Conservation (phyloP, 1,140 invertebrate genomes). For the Helicorthomorpha holstii region DNA sequence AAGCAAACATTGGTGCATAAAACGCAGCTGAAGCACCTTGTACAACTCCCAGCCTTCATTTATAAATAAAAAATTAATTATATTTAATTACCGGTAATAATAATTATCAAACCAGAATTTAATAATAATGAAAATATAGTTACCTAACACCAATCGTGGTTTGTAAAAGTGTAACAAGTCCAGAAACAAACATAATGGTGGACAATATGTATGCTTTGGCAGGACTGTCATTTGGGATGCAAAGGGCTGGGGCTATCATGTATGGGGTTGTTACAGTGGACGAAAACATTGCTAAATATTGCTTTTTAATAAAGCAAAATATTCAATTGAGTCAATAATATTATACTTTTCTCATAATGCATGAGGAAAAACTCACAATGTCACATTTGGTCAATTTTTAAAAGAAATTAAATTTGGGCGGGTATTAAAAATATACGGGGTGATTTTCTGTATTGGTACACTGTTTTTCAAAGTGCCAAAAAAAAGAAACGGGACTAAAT, state of each 20-base stretch:
- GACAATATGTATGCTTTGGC: conserved; percentile 63
- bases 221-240: conserved; percentile 60
- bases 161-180: conserved; percentile 63
- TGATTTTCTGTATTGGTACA: too few relatives aligned
- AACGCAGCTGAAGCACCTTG: conserved; percentile 73
- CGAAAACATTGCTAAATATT: conserved; percentile 75
- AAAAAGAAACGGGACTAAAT: too few relatives aligned
- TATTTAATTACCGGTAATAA: not conserved
- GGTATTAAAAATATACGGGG: too few relatives aligned
- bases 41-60: conserved; percentile 41
- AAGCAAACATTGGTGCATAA: conserved; percentile 61
- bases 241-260: conserved; percentile 58
- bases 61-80: conserved; percentile 1
- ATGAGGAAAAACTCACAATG: too few relatives aligned
- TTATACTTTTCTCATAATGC: too few relatives aligned
- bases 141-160: conserved; percentile 61
- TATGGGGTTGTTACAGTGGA: conserved; percentile 70
- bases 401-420: too few relatives aligned
- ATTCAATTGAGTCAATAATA: not conserved
- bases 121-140: too few relatives aligned
- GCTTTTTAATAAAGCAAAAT: conserved; percentile 31
- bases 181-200: conserved; percentile 76
- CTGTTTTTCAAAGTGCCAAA: too few relatives aligned
- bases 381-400: too few relatives aligned
- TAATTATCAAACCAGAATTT: too few relatives aligned